phyloP scores from a whole-genome alignment of 2,113 vertebrate species.

The Pomatorhinus ruficollis region DNA sequence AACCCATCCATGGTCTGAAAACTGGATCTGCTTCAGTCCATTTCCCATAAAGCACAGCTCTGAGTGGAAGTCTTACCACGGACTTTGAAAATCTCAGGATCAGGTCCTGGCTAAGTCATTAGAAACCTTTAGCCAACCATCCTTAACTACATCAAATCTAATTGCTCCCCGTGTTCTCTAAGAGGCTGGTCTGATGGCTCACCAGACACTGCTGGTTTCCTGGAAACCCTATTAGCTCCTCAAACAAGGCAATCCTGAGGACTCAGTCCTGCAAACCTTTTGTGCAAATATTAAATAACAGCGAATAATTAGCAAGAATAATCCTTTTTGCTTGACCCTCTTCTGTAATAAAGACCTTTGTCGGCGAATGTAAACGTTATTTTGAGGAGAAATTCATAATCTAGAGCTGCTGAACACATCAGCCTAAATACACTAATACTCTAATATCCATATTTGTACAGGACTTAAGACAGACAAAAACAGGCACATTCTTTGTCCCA shows the following conservation, averaged over 20 bases:
- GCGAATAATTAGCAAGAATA: conserved; percentile 53
- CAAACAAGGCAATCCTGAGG: conserved; percentile 48
- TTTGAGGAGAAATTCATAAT: conserved; percentile 55
- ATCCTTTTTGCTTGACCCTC: conserved; percentile 52
- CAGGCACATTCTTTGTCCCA: not conserved
- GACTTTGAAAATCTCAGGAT: not conserved
- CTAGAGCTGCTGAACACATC: conserved; percentile 20
- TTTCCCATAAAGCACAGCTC: not conserved
- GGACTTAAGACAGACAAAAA: not conserved
- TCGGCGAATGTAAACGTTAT: not conserved
- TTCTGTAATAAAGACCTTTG: conserved; percentile 47
- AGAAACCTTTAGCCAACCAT: not conserved
- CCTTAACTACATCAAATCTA: not conserved
- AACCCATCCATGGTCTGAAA: not conserved
- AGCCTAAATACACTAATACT: conserved; percentile 20
- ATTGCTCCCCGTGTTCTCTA: not conserved
- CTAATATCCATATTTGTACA: conserved; percentile 39
- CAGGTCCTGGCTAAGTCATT: not conserved
- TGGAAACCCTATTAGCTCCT: conserved; percentile 49
- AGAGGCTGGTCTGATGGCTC: not conserved
- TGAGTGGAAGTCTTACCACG: not conserved
- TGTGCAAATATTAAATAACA: conserved; percentile 63
- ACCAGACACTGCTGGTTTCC: conserved; percentile 23
- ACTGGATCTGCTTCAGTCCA: not conserved
- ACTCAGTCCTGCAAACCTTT: conserved; percentile 21